Percentiles rank a stretch among this genome's conserved stretches.
These are phyloP conservation scores for Cyprinus carpio DNA, from an alignment of 2,113 vertebrate species.

Conservation along the genomic window DNA sequence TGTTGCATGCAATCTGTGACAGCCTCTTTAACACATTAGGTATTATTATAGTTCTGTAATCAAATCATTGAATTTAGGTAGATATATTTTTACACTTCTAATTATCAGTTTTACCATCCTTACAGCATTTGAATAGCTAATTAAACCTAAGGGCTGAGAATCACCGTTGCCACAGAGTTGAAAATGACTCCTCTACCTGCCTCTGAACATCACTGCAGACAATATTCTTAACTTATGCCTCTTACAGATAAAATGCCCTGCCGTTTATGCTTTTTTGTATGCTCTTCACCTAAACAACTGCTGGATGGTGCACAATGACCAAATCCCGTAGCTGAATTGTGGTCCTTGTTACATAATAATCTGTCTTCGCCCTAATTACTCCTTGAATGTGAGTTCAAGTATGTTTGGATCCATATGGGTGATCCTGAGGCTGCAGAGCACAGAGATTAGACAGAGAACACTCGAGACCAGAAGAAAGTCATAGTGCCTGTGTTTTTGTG, in stretches of 20 bases:
- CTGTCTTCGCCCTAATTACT: constrained; percentile 86
- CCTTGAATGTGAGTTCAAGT: constrained; percentile 88
- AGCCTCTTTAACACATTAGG: neutral
- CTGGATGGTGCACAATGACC: constrained; percentile 77
- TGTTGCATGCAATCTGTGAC: neutral
- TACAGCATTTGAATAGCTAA: neutral
- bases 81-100: neutral
- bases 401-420: constrained; percentile 75
- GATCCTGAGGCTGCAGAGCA: constrained; percentile 60
- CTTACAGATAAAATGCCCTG: constrained; percentile 49
- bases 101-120: neutral
- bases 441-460: constrained; percentile 58
- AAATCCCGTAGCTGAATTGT: constrained; percentile 78
- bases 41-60: too few species aligned
- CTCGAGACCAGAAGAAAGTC: neutral
- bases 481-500: constrained; percentile 41
- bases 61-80: too few species aligned
- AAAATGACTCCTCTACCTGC: constrained; percentile 43
- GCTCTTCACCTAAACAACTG: constrained; percentile 56
- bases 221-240: constrained; percentile 42
- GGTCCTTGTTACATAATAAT: constrained; percentile 85
- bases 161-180: neutral
- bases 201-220: constrained; percentile 37
- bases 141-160: neutral
- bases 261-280: constrained; percentile 58